Evolutionary conservation across 2,113 vertebrate genomes (phyloP), one percentile per base, ranked within the genome.

Genomic region (Nestor notabilis): DNA sequence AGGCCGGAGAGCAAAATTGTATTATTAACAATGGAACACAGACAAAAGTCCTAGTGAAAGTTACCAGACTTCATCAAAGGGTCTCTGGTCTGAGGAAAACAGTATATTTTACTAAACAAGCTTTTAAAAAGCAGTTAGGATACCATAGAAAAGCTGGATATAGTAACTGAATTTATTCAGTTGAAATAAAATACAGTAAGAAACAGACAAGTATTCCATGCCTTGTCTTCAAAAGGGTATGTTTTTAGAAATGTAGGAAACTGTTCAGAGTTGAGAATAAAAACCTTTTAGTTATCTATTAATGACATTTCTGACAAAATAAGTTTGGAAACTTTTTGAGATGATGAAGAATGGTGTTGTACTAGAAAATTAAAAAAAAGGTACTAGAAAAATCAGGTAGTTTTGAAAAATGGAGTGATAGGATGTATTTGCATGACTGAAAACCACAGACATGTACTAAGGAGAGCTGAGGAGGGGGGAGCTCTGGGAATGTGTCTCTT

Each of bases 401-500:
- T 47, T 75, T 37, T 87, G 29, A 71, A 49, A 83, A 92, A 43
- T 0, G 0, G 7, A n/a, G 20, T 49, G 35, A n/a, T 44, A 70
- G 37, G n/a, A 81, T 46, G 35, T 25, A 28, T 74, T 74, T 17
- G 6, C 6, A 14, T 65, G 71, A 35, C 44, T 39, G 28, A 44
- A 79, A 79, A 46, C 35, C 13, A 49, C 16, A 65, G 50, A 14
- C 46, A 31, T 0, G 4, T 24, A 10, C 24, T 49, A 6, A 58
- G 37, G 50, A 56, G 50, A 52, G 39, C 19, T 63, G 63, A 46
- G 17, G 33, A 23, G 11, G 5, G 33, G 27, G 11, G 5, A 66
- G 19, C 43, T 66, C 35, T 83, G 31, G 2, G 3, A 76, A n/a
- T 0, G 0, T 43, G 37, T 56, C 16, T 83, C 13, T 55, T n/a